Percentiles rank a stretch among this genome's conserved stretches.
Conservation (phyloP, 2,113 vertebrate genomes). For the Emydura subglobosa region DNA sequence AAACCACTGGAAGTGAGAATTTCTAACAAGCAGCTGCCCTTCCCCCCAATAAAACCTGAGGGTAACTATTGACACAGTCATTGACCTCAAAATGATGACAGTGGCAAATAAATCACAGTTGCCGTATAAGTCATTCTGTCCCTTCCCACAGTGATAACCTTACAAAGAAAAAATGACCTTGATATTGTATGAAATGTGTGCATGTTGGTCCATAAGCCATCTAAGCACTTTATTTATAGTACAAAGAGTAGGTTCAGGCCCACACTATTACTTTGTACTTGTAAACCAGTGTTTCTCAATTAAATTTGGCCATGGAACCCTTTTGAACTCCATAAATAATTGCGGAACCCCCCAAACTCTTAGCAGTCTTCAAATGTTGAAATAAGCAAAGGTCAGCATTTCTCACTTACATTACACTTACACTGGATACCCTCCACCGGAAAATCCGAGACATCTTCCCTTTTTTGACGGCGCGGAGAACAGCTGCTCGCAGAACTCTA, state of each 20-base stretch:
- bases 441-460: too few relatives aligned
- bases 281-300: not conserved
- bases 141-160: conserved; percentile 61
- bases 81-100: not conserved
- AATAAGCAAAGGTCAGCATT: too few relatives aligned
- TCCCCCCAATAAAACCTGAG: fast-evolving
- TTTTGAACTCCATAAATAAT: too few relatives aligned
- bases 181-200: conserved; percentile 30
- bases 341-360: too few relatives aligned
- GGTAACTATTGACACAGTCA: fast-evolving
- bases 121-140: not conserved
- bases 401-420: too few relatives aligned
- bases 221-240: fast-evolving
- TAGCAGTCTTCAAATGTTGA: too few relatives aligned
- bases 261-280: not conserved
- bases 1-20: not conserved
- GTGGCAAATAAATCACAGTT: not conserved
- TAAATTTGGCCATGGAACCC: too few relatives aligned
- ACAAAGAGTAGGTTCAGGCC: not conserved
- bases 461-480: too few relatives aligned
- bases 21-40: not conserved
- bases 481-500: too few relatives aligned
- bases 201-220: fast-evolving
- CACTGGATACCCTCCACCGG: too few relatives aligned
- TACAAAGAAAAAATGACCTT: conserved; percentile 28